phyloP scores from a whole-genome alignment of 2,888 invertebrate species.

The Limnephilus lunatus region DNA sequence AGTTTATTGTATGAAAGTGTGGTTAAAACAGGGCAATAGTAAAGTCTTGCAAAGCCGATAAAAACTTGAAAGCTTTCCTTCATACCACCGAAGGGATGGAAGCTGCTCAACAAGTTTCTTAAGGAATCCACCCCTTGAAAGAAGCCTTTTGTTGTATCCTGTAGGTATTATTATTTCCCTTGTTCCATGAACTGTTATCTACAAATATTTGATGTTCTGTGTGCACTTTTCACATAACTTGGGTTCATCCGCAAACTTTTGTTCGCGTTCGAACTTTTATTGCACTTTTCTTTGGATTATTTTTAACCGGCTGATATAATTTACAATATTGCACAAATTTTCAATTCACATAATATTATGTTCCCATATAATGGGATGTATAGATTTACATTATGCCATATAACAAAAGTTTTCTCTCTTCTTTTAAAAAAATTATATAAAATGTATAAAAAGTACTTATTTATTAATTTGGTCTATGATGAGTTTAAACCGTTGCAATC shows the following conservation, averaged over 20 bases:
- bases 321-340: background rate
- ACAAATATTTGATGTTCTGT: background rate
- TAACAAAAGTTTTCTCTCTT: too few relatives aligned
- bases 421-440: too few relatives aligned
- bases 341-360: too few relatives aligned
- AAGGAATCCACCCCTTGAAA: conserved; percentile 3
- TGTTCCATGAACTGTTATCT: background rate
- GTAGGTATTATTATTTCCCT: background rate
- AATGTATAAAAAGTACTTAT: too few relatives aligned
- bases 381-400: too few relatives aligned
- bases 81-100: conserved; percentile 16
- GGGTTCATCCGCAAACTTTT: background rate
- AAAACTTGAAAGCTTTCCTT: conserved; percentile 19
- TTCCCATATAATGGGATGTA: too few relatives aligned
- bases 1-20: background rate
- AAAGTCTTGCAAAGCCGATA: background rate
- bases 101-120: conserved; percentile 34
- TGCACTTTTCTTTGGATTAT: background rate
- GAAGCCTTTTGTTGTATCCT: conserved; percentile 34
- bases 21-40: background rate
- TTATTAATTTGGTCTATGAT: too few relatives aligned
- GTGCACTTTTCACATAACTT: conserved; percentile 5
- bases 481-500: too few relatives aligned
- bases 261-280: background rate
- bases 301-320: background rate